Base-by-base conservation (phyloP, 2,888 invertebrate genomes). In the Alentia gelatinosa region DNA sequence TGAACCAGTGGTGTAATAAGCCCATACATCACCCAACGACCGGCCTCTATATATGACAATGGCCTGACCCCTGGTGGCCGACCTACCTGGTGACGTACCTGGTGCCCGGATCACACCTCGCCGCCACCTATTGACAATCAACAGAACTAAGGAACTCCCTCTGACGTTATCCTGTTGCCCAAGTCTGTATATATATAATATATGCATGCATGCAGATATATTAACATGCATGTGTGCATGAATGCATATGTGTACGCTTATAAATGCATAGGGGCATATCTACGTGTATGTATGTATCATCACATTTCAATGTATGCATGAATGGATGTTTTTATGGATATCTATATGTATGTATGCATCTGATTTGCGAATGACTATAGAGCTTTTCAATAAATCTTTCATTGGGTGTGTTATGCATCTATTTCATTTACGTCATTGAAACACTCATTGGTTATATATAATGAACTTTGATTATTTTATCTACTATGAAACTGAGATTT, bases 1-100 rank as follows among this genome's bases (percentile, higher is more conserved):
- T 79, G 79, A 79, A 79, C 79, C 79, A 79, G 79, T 79, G 79
- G 79, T 79, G 79, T 79, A 79, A 79, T 79, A 79, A 79, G 79
- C 37, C 39, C 39, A 79, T 79, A 79, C 79, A 79, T 79, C 79
- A 79, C 79, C 37, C 30, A 56, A 19, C 7, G 74, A 1, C 37
- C 79, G 35, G 37, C 79, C 79, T n/a, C 37, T 23, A 5, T 12
- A 35, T 79, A 35, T 39, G 35, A 35, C 79, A 35, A 35, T 39
- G 37, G 1, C 68, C 23, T 79, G 79, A 79, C 79, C 79, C 37
- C 79, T 19, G 23, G 35, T 19, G 39, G 1, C 35, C 68, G 68
- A 68, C 68, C 30, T 68, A 68, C 30, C 68, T 68, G 68, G 12
- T 26, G 68, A 68, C 68, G 68, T 68, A 30, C 56, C 19, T 4